Base-by-base conservation (phyloP, 2,113 vertebrate genomes). In the Lasiurus cinereus region DNA sequence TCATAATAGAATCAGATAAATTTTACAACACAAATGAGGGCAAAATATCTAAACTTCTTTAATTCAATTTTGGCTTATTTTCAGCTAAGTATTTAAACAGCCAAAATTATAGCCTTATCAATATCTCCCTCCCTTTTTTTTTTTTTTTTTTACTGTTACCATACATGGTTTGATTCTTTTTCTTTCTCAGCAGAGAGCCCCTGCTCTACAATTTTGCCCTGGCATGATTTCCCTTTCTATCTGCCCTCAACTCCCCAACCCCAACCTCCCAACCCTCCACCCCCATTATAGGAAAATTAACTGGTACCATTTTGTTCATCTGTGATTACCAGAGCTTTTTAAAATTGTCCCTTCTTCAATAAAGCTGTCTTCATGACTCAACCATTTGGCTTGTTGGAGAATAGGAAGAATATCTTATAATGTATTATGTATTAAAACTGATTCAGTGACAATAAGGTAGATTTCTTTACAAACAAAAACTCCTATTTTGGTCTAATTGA, bases 381-480 rank as follows among this genome's bases (percentile, higher is more conserved):
- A 31, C 27, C 74, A 0, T 93, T 50, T 90, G 27, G 67, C n/a
- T 10, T 83, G 21, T 62, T 73, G 67, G 72, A 19, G 21, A 46
- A 5, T 36, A 67, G 31, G 50, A 19, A 76, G 10, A 90, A 14
- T 88, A 54, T 79, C 54, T 93, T 90, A 43, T 48, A 79, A 10
- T 62, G 33, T n/a, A 21, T 70, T 90, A 22, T 31, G 54, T 86
- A 21, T 85, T 96, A 88, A 93, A n/a, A 56, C 78, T 39, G 93
- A 73, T 48, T 79, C 33, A 92, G 22, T 29, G 50, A 15, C 76
- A 80, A 39, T 52, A 69, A 54, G 9, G 70, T 72, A 83, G 50
- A 21, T 82, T 90, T 77, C 52, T 96, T 88, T 39, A 90, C 14
- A 89, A 83, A 78, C 33, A 43, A 92, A 93, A 62, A 93, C 88